Base-by-base conservation (phyloP, 2,797 vertebrate genomes). In the Aplochiton taeniatus region DNA sequence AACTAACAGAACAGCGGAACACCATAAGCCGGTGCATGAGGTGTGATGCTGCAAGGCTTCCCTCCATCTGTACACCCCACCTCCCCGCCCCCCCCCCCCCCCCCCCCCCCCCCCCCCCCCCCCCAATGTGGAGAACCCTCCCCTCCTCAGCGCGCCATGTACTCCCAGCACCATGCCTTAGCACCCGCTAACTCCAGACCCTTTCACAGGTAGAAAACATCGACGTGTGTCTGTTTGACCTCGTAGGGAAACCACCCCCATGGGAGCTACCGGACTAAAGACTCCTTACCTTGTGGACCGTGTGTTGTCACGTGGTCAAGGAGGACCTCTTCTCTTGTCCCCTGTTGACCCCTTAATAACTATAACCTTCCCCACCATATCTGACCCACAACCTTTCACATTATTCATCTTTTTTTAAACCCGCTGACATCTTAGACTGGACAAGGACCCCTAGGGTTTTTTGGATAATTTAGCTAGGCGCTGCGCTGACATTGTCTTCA, bases 11-110 rank as follows among this genome's bases (percentile, higher is more conserved):
- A 68, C 72, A 10, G 55, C 81, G 20, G 84, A 87, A 86, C 74
- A 45, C 17, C 81, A 75, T 72, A 59, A 77, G 65, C 84, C 85
- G 89, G 84, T 85, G 92, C 92, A 93, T 93, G 91, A 89, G 86
- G 84, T 84, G 77, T 79, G 69, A 77, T 77, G 84, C 84, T 86
- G 64, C 73, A 75, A 76, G 76, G 76, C 88, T 88, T 86, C 81
- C 85, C 85, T 89, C 78, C 79, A 68, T 81, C 77, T 77, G 78
- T 80, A 74, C 65, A 65, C 60, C 62, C 47, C 12, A 55, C 47
- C 58, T 16, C 52, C 50, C 57, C 66, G 17, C 54, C 41, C 18
- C 13, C 51, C 58, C 49, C 65, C 53, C 16, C 49, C 59, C 20
- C 66, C 66, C 69, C 44, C 54, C 54, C 50, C 18, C 58, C 49